Evolutionary conservation across 1,140 invertebrate species (phyloP).

Genomic region (Drosophila takahashii): DNA sequence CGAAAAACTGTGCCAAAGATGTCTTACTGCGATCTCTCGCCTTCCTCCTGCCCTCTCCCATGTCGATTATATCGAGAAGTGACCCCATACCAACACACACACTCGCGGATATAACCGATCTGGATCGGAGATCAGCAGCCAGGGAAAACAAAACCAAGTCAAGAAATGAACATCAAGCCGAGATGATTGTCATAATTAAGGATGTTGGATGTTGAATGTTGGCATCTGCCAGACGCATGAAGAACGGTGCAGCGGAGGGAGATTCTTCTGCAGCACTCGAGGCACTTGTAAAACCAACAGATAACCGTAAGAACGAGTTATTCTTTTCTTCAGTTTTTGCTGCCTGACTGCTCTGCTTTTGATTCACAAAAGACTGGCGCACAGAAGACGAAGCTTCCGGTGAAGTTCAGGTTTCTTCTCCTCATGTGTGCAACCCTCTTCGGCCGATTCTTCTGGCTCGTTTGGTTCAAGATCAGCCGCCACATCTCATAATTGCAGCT

Average conservation of each 20-base stretch:
- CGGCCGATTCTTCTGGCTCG: not conserved
- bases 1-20: conserved; percentile 68
- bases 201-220: conserved; percentile 68
- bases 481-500: conserved; percentile 81
- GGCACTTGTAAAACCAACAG: conserved; percentile 75
- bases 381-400: conserved; percentile 67
- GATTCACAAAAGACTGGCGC: conserved; percentile 42
- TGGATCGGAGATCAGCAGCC: conserved; percentile 62
- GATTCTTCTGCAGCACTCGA: conserved; percentile 38
- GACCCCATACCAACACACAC: conserved; percentile 38
- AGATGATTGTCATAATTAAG: conserved; percentile 82
- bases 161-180: conserved; percentile 67
- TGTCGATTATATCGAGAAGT: conserved; percentile 48
- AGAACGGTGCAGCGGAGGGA: conserved; percentile 6
- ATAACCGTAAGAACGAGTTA: conserved; percentile 80
- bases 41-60: conserved; percentile 27
- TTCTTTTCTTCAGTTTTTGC: not conserved
- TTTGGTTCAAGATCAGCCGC: conserved; percentile 63
- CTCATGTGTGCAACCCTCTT: conserved; percentile 26
- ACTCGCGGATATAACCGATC: conserved; percentile 61
- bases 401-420: conserved; percentile 60
- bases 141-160: conserved; percentile 41
- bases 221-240: conserved; percentile 66
- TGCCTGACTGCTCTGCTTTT: conserved; percentile 36
- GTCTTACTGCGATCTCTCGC: conserved; percentile 37